A percentile compares a stretch with the other conserved stretches of the same genome.
Evolutionary conservation across 2,797 vertebrate species (phyloP).

Genomic region (Mycteria americana): DNA sequence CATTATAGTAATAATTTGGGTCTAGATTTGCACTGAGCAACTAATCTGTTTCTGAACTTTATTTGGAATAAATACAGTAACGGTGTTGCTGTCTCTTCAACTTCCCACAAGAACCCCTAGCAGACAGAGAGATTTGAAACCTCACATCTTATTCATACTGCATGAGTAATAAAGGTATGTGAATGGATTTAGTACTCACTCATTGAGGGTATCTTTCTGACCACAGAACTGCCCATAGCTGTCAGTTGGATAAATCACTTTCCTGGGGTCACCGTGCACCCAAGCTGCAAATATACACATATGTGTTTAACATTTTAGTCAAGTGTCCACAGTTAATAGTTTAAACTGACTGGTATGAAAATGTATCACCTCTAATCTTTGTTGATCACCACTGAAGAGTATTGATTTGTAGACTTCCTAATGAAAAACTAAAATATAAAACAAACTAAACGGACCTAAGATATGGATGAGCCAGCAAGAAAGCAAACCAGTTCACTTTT

Average conservation of each 20-base stretch:
- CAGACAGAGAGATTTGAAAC: neutral
- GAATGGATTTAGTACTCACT: constrained; percentile 81
- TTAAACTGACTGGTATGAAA: constrained; percentile 19
- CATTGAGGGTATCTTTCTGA: constrained; percentile 86
- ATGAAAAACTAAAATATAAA: constrained; percentile 38
- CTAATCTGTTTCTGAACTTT: neutral
- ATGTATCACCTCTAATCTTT: neutral
- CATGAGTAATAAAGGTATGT: neutral
- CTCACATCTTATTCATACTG: neutral
- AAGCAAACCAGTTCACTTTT: constrained; percentile 40
- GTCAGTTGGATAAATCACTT: constrained; percentile 92
- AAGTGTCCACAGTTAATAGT: neutral
- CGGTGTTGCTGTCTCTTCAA: neutral
- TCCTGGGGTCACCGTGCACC: constrained; percentile 92
- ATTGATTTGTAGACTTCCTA: constrained; percentile 62
- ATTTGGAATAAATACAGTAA: neutral
- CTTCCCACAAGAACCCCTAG: neutral
- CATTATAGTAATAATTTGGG: neutral
- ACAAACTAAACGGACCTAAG: neutral
- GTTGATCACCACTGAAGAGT: neutral
- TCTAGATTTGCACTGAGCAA: neutral
- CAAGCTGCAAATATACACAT: constrained; percentile 82
- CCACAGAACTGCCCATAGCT: constrained; percentile 95
- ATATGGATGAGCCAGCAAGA: constrained; percentile 32
- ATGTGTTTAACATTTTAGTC: neutral